Conservation (phyloP, 2,888 invertebrate genomes). For the Meta bourneti region DNA sequence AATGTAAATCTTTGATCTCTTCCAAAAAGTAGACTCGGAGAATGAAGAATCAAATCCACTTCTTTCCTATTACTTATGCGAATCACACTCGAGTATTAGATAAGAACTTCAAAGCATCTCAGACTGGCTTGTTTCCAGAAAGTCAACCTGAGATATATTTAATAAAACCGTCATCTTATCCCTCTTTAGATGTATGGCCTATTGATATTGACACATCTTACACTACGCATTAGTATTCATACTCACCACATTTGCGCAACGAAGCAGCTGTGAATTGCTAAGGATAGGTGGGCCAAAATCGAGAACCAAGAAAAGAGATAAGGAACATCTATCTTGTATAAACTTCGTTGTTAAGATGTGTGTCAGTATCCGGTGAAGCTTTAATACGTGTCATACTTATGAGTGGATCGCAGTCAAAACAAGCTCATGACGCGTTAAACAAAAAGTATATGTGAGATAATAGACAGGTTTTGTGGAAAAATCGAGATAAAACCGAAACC, state of each 20-base stretch:
- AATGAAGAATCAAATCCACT: too few relatives aligned
- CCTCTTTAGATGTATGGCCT: not conserved
- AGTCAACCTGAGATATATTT: not conserved
- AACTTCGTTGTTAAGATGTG: not conserved
- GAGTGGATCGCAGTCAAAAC: not conserved
- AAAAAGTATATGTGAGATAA: conserved; percentile 1
- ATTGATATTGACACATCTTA: not conserved
- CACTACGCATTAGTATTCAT: not conserved
- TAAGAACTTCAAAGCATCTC: not conserved
- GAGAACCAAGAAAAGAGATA: not conserved
- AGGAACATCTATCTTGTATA: not conserved
- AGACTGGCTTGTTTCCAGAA: not conserved
- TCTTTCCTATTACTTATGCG: not conserved
- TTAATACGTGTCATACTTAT: not conserved
- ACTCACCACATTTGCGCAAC: not conserved
- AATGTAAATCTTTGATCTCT: too few relatives aligned
- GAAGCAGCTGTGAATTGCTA: not conserved
- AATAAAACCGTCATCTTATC: not conserved
- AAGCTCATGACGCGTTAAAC: not conserved
- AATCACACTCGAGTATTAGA: not conserved
- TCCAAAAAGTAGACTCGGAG: too few relatives aligned
- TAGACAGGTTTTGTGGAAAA: conserved; percentile 6
- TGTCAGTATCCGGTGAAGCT: not conserved
- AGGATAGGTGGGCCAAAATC: not conserved
- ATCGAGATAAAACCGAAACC: not conserved